A percentile compares a stretch with the other conserved stretches of the same genome.
Conservation (phyloP, 2,113 vertebrate species). For the Vidua chalybeata region DNA sequence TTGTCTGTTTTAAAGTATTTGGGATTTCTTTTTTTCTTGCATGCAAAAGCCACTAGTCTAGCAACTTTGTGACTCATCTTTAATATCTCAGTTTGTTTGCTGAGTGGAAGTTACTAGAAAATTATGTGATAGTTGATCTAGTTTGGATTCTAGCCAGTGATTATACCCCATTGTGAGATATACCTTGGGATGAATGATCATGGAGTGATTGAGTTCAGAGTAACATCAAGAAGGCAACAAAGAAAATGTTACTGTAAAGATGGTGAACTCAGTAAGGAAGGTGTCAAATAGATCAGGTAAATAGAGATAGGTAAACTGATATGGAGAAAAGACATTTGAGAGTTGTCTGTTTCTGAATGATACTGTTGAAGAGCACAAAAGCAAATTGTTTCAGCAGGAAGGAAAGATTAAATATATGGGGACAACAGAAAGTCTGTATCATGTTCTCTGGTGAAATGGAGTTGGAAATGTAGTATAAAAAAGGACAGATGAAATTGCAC, state of each 20-base stretch:
- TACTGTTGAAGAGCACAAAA: background rate
- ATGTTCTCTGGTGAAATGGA: background rate
- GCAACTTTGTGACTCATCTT: background rate
- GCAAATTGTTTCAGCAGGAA: background rate
- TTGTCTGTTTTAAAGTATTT: background rate
- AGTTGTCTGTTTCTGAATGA: background rate
- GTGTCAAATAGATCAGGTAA: background rate
- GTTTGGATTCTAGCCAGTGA: background rate
- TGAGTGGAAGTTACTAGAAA: background rate
- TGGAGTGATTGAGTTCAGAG: background rate
- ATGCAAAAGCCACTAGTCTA: background rate
- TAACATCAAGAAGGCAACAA: background rate
- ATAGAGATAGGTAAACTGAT: background rate
- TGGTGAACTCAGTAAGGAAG: background rate
- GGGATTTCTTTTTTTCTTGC: background rate
- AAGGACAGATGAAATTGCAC: background rate
- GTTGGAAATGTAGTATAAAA: background rate
- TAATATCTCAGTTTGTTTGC: background rate
- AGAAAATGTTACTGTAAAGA: background rate
- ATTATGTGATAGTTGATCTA: background rate
- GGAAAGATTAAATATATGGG: background rate
- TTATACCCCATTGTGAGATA: background rate
- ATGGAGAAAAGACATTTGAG: background rate
- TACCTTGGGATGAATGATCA: background rate
- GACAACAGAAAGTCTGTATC: background rate